phyloP scores from a whole-genome alignment of 2,888 invertebrate genomes.

The Melanchra persicariae region DNA sequence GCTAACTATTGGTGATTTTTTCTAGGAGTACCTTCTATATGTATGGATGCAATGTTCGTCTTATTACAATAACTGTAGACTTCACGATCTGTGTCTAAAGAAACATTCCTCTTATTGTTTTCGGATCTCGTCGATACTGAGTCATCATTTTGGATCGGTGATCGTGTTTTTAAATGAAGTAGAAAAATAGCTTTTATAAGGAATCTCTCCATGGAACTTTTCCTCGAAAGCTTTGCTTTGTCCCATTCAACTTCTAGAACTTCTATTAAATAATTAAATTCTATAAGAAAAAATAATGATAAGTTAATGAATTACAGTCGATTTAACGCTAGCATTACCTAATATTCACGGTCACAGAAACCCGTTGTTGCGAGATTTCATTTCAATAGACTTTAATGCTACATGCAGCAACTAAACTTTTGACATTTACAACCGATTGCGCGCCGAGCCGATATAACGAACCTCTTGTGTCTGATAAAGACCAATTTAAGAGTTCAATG shows the following conservation, averaged over 20 bases:
- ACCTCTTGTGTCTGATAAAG: constrained; percentile 48
- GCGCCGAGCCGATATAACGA: constrained; percentile 44
- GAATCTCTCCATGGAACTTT: not conserved
- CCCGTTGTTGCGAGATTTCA: constrained; percentile 55
- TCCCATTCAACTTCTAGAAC: constrained; percentile 16
- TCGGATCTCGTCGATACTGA: constrained; percentile 19
- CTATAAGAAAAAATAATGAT: constrained; percentile 17
- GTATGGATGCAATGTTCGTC: constrained; percentile 36
- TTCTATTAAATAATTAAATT: constrained; percentile 14
- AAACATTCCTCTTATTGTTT: constrained; percentile 40
- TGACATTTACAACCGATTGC: constrained; percentile 59
- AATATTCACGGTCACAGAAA: constrained; percentile 58
- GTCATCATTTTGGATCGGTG: constrained; percentile 28
- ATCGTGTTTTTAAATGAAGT: constrained; percentile 15
- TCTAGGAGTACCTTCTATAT: constrained; percentile 13
- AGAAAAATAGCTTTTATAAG: not conserved
- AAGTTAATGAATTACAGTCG: constrained; percentile 36
- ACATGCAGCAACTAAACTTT: constrained; percentile 52
- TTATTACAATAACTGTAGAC: constrained; percentile 45
- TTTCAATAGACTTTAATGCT: constrained; percentile 56
- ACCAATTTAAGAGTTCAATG: constrained; percentile 42
- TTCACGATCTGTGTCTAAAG: constrained; percentile 60
- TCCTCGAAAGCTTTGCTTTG: not conserved
- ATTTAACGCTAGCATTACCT: constrained; percentile 32
- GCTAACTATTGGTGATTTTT: constrained; percentile 55